phyloP scores from a whole-genome alignment of 2,797 vertebrate genomes.

The Periophthalmus magnuspinnatus region DNA sequence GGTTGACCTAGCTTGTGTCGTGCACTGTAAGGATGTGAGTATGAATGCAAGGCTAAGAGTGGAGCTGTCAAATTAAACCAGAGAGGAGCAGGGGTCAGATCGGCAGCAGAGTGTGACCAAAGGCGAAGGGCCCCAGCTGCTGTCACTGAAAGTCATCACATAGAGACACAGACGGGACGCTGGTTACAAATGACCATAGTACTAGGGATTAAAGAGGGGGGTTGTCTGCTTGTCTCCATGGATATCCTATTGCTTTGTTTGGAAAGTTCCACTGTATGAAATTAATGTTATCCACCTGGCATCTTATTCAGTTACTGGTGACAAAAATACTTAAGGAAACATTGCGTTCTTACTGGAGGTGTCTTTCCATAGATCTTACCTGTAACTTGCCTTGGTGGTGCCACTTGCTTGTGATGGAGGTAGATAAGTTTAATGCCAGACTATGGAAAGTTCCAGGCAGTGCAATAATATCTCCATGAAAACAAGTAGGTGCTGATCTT shows the following conservation, averaged over 20 bases:
- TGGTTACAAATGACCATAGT: neutral
- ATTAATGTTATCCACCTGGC: too few species aligned
- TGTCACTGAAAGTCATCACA: slow-evolving; percentile 25
- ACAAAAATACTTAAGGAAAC: too few species aligned
- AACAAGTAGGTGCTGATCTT: too few species aligned
- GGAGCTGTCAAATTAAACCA: slow-evolving; percentile 26
- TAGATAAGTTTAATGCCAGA: neutral
- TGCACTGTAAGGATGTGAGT: slow-evolving; percentile 20
- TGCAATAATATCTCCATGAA: neutral
- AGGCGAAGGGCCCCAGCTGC: slow-evolving; percentile 26
- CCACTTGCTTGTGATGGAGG: too few species aligned
- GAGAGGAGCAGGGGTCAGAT: slow-evolving; percentile 23
- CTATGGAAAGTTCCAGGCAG: neutral
- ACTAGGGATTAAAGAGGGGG: neutral
- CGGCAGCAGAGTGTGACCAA: slow-evolving; percentile 31
- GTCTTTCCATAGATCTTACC: too few species aligned
- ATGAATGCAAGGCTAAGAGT: slow-evolving; percentile 11
- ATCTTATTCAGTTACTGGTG: too few species aligned
- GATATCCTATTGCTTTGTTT: too few species aligned
- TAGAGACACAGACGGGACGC: neutral
- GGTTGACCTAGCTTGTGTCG: slow-evolving; percentile 11
- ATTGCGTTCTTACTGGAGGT: too few species aligned
- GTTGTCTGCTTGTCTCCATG: too few species aligned
- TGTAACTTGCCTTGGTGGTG: too few species aligned
- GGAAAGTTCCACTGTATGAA: too few species aligned